phyloP scores from a whole-genome alignment of 2,888 invertebrate genomes.

The Drosophila ochracea region DNA sequence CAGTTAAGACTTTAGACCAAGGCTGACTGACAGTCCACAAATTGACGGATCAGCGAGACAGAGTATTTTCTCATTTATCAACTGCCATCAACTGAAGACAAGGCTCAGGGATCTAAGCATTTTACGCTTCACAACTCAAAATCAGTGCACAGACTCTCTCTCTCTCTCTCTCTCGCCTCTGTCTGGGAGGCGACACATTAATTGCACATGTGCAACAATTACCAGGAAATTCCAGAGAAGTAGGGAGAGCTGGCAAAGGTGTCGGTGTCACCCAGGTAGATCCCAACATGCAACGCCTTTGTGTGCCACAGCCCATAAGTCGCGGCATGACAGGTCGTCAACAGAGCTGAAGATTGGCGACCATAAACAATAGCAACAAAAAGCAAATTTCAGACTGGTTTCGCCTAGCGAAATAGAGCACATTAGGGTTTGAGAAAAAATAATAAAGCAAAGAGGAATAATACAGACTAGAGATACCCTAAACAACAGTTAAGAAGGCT shows the following conservation, averaged over 20 bases:
- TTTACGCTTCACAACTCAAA: conserved; percentile 18
- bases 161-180: no score
- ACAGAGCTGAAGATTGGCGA: background rate
- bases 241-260: conserved; percentile 26
- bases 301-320: conserved; percentile 35
- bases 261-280: conserved; percentile 48
- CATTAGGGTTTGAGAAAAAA: background rate
- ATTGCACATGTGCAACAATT: conserved; percentile 45
- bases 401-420: background rate
- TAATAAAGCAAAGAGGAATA: background rate
- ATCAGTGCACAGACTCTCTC: conserved; percentile 14
- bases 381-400: conserved; percentile 22
- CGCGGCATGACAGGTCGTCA: conserved; percentile 25
- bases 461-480: background rate
- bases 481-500: background rate
- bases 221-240: conserved; percentile 55
- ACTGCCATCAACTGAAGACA: conserved; percentile 10
- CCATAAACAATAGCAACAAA: conserved; percentile 16
- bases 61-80: conserved; percentile 11
- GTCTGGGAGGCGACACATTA: conserved; percentile 29
- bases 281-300: conserved; percentile 12
- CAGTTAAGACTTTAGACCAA: conserved; percentile 13
- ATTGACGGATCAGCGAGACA: conserved; percentile 48
- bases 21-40: conserved; percentile 42
- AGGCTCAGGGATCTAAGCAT: conserved; percentile 4